Base-by-base conservation (phyloP, 2,888 invertebrate species). In the Callinectes sapidus region DNA sequence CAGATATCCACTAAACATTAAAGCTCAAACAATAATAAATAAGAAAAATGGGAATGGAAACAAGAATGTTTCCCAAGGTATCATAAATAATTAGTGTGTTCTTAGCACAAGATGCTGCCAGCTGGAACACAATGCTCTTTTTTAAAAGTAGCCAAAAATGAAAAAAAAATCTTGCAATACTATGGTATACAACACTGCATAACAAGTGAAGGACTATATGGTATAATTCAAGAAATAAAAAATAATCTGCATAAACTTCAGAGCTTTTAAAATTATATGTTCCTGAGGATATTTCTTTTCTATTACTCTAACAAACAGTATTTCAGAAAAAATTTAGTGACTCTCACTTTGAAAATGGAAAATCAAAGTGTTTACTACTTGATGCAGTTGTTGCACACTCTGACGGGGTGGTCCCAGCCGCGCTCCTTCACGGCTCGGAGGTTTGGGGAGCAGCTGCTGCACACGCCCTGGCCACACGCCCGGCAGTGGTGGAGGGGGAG, bases 391-490 rank as follows among this genome's bases (percentile, higher is more conserved):
- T 95, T 95, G 95, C 96, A 96, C 35, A 96, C 96, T 81, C 96
- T 95, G n/a, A 96, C 96, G 2, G 96, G 96, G 91, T 95, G 95
- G 94, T 96, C 96, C 96, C 96, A 96, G 16, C 96, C 96, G 86
- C 96, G 95, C 0, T 95, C 95, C 18, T 96, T 96, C 23, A 96
- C 96, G 0, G 95, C 95, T 66, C 95, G 95, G 71, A 95, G 95
- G 39, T 95, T 95, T 8, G 95, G 95, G 0, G 96, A 96, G 95
- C 96, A 96, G 3, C 94, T 95, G 91, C 96, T 96, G 95, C 97
- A 97, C 0, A 97, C 97, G 2, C 97, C 97, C 95, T 97, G 96
- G 0, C 97, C 97, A 95, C 97, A 97, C 88, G 97, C 96, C 54
- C 97, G 96, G 95, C 97, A 97, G 96, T 97, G 97, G 95, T 97